phyloP scores from a whole-genome alignment of 1,140 invertebrate genomes.

The Drosophila novamexicana region DNA sequence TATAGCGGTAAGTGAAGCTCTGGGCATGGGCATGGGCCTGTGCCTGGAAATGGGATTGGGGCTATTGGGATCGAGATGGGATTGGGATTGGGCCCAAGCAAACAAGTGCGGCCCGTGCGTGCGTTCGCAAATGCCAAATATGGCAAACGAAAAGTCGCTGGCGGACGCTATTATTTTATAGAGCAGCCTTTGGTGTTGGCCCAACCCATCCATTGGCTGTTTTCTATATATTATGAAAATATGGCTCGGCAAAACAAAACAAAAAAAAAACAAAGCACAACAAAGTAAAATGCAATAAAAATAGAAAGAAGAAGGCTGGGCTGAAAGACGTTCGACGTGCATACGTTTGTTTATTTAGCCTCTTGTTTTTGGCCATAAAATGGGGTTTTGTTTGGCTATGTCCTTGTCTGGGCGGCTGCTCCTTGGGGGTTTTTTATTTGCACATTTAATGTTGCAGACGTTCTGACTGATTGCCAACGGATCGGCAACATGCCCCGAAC shows the following conservation, averaged over 20 bases:
- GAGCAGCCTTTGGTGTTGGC: slow-evolving; percentile 14
- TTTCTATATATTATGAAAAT: slow-evolving; percentile 52
- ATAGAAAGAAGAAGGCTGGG: slow-evolving; percentile 31
- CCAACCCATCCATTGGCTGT: slow-evolving; percentile 19
- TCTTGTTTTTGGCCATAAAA: slow-evolving; percentile 70
- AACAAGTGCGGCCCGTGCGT: slow-evolving; percentile 44
- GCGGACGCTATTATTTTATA: slow-evolving; percentile 71
- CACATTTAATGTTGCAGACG: slow-evolving; percentile 82
- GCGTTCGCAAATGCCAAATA: slow-evolving; percentile 61
- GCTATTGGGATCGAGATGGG: neutral
- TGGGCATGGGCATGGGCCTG: neutral
- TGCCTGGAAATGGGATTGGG: slow-evolving; percentile 1
- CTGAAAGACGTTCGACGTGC: slow-evolving; percentile 19
- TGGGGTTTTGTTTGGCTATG: slow-evolving; percentile 77
- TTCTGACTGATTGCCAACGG: slow-evolving; percentile 74
- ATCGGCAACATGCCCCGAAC: slow-evolving; percentile 40
- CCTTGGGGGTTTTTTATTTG: slow-evolving; percentile 73
- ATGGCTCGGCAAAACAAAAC: slow-evolving; percentile 40
- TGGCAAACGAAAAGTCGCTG: slow-evolving; percentile 54
- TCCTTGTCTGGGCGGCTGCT: slow-evolving; percentile 60
- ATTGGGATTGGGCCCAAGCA: slow-evolving; percentile 42
- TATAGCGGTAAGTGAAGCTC: slow-evolving; percentile 89
- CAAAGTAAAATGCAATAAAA: slow-evolving; percentile 69
- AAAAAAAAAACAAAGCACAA: slow-evolving; percentile 28
- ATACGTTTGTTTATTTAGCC: slow-evolving; percentile 62